Conservation (phyloP, 2,113 vertebrate genomes). For the Bufo bufo region DNA sequence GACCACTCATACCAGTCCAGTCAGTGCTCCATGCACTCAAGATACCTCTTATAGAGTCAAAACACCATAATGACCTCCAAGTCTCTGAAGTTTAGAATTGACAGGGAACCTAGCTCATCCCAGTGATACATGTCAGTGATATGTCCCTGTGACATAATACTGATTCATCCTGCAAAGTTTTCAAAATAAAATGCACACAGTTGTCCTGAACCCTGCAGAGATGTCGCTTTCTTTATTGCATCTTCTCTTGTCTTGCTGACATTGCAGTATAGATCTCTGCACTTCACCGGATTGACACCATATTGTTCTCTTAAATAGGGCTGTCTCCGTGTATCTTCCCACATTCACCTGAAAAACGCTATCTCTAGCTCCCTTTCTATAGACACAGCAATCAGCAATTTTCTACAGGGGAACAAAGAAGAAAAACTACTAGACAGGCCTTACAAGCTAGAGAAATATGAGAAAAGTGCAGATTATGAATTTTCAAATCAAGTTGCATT, state of each 20-base stretch:
- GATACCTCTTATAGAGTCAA: neutral
- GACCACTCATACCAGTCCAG: neutral
- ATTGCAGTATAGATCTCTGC: neutral
- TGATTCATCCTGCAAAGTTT: too few relatives aligned
- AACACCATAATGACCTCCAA: too few relatives aligned
- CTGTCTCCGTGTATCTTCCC: neutral
- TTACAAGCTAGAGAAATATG: conserved; percentile 3
- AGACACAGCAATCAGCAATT: conserved; percentile 40
- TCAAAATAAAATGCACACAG: neutral
- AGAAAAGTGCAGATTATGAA: neutral
- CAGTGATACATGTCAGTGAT: too few relatives aligned
- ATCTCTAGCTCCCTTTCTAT: neutral
- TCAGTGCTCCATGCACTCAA: neutral
- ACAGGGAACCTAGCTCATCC: too few relatives aligned
- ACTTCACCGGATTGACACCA: neutral
- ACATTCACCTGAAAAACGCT: conserved; percentile 7
- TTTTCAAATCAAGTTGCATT: neutral
- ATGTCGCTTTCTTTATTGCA: neutral
- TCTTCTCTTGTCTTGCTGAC: conserved; percentile 4
- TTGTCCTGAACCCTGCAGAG: conserved; percentile 18
- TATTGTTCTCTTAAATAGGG: conserved; percentile 28
- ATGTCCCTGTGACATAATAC: too few relatives aligned
- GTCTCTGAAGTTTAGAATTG: too few relatives aligned
- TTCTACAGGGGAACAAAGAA: neutral
- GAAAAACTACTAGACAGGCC: neutral